These are phyloP conservation scores for Neodiprion virginianus DNA, from an alignment of 1,140 invertebrate genomes.

Conservation along the genomic window DNA sequence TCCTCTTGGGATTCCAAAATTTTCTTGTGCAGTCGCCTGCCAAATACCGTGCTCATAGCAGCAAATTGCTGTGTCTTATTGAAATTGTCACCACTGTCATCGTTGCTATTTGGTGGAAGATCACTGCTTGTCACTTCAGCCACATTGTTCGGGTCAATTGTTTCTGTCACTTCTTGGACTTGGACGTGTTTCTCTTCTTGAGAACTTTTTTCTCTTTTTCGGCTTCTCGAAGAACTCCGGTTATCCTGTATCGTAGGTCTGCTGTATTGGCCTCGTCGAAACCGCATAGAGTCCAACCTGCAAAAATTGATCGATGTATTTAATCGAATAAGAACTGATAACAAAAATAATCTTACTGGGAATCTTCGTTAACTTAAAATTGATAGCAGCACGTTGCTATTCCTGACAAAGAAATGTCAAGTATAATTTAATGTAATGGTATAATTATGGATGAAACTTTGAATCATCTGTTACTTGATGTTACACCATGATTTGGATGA, in stretches of 20 bases:
- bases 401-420: too few relatives aligned
- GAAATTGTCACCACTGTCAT: conserved; percentile 23
- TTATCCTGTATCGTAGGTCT: not conserved
- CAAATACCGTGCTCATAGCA: conserved; percentile 41
- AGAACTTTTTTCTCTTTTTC: not conserved
- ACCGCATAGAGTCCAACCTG: conserved; percentile 44
- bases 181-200: not conserved
- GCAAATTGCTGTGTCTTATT: conserved; percentile 27
- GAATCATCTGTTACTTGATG: not conserved
- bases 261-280: conserved; percentile 35
- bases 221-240: not conserved
- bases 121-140: not conserved
- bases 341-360: not conserved
- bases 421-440: not conserved
- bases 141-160: not conserved
- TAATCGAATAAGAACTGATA: not conserved
- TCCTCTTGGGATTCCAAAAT: conserved; percentile 36
- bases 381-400: too few relatives aligned
- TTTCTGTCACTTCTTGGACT: not conserved
- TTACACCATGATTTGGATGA: not conserved
- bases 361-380: too few relatives aligned
- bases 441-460: not conserved
- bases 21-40: conserved; percentile 44
- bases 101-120: not conserved
- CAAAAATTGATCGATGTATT: conserved; percentile 23